Evolutionary conservation across 2,888 invertebrate genomes (phyloP), one percentile per base, ranked within the genome.

Genomic region (Protophormia terraenovae): DNA sequence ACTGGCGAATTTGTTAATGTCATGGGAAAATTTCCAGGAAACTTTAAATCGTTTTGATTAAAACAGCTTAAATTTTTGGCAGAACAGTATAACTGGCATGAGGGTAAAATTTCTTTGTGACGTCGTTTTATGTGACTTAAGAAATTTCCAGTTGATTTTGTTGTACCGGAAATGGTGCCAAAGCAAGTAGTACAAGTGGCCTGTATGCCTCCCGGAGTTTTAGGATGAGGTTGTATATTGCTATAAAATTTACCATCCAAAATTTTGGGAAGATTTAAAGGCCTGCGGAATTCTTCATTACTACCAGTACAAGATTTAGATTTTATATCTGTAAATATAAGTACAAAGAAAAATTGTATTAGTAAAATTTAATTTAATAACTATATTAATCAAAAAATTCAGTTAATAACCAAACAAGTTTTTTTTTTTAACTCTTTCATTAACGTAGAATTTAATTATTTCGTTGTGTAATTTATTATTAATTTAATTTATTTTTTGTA

Each of bases 111-210:
- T 27, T 90, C 90, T 82, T 90, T 91, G 81, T 91, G 91, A 2
- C 90, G 89, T 1, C 90, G 87, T 83, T 91, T 91, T 55, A 91
- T 91, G 79, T 91, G 91, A 81, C 91, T 91, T 19, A 91, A 88
- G 64, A 91, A 91, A 79, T 91, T 91, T 3, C 91, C 91, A 8
- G 91, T 91, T 1, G 91, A 91, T 53, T 90, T 90, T 22, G 91
- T 90, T 27, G 91, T 91, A 7, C 91, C 91, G 14, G 91, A 91
- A 55, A 91, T 91, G 2, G 88, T 88, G 10, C 90, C 90, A 38
- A 86, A 89, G 73, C 91, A 91, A 14, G 88, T 89, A 3, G 90
- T 91, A 79, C 91, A 91, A n/a, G 91, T 91, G 6, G 91, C 91
- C 77, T 91, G 91, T 66, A 91, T 91, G 41, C 90, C 91, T 10